Evolutionary conservation across 2,113 vertebrate genomes (phyloP).

Genomic region (Natator depressus): DNA sequence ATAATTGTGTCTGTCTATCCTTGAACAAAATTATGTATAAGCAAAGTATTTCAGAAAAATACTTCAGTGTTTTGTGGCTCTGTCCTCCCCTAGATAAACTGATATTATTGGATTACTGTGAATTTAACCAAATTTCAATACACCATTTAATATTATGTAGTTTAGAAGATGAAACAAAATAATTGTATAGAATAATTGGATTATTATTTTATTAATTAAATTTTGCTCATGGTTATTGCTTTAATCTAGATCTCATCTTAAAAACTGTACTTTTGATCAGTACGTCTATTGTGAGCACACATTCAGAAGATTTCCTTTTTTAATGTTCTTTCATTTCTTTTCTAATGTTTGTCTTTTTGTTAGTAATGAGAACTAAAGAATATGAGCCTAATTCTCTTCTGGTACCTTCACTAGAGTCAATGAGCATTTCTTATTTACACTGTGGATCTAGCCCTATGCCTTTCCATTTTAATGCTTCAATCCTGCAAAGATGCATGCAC

Average conservation of each 20-base stretch:
- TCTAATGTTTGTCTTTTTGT: not conserved
- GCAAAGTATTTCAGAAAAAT: slow-evolving; percentile 11
- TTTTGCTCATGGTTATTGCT: not conserved
- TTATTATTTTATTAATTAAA: not conserved
- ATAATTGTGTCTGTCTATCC: not conserved
- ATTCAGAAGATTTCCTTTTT: not conserved
- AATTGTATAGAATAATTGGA: not conserved
- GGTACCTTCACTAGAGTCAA: not conserved
- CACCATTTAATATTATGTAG: not conserved
- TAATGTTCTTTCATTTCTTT: not conserved
- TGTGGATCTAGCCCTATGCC: not conserved
- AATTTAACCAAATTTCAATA: not conserved
- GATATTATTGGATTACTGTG: slow-evolving; percentile 16
- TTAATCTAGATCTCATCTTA: not conserved
- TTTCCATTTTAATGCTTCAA: not conserved
- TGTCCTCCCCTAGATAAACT: slow-evolving; percentile 17
- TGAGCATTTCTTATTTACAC: not conserved
- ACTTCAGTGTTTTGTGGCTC: not conserved
- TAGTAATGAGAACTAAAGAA: not conserved
- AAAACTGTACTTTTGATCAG: not conserved
- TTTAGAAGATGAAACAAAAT: not conserved
- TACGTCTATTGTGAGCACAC: not conserved
- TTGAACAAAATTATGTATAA: slow-evolving; percentile 26
- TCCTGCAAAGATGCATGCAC: not conserved
- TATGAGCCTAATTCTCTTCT: not conserved